Conservation (phyloP, 2,113 vertebrate genomes). For the Periophthalmodon schlosseri region DNA sequence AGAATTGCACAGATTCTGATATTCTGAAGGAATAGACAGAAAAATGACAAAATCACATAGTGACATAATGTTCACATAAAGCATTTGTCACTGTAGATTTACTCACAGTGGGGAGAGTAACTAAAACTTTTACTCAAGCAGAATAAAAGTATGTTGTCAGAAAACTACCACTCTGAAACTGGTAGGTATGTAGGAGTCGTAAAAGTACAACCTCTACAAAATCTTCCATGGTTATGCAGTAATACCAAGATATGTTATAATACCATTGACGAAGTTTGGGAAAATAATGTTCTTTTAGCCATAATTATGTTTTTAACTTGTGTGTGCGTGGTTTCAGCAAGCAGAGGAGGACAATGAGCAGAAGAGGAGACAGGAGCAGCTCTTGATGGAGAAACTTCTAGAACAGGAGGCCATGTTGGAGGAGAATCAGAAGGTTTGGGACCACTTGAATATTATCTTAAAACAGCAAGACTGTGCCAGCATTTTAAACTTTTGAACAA, state of each 20-base stretch:
- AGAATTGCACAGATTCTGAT: too few species aligned
- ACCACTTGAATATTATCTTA: not conserved
- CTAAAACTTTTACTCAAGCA: too few species aligned
- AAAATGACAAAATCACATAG: too few species aligned
- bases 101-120: too few species aligned
- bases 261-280: too few species aligned
- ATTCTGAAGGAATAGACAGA: too few species aligned
- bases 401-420: constrained; percentile 91
- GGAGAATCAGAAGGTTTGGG: constrained; percentile 87
- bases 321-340: constrained; percentile 75
- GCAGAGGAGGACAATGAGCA: constrained; percentile 93
- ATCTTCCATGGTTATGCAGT: not conserved
- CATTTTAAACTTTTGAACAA: not conserved
- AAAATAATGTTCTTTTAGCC: not conserved
- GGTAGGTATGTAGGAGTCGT: not conserved
- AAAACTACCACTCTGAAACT: not conserved
- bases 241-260: not conserved
- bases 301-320: not conserved
- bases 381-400: constrained; percentile 91
- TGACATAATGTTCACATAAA: too few species aligned
- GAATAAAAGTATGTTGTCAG: too few species aligned
- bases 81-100: too few species aligned
- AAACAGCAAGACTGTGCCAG: not conserved
- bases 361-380: constrained; percentile 89
- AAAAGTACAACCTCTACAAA: not conserved